A percentile compares a stretch with the other conserved stretches of the same genome.
phyloP scores from a whole-genome alignment of 2,113 vertebrate genomes.

The Procavia capensis region DNA sequence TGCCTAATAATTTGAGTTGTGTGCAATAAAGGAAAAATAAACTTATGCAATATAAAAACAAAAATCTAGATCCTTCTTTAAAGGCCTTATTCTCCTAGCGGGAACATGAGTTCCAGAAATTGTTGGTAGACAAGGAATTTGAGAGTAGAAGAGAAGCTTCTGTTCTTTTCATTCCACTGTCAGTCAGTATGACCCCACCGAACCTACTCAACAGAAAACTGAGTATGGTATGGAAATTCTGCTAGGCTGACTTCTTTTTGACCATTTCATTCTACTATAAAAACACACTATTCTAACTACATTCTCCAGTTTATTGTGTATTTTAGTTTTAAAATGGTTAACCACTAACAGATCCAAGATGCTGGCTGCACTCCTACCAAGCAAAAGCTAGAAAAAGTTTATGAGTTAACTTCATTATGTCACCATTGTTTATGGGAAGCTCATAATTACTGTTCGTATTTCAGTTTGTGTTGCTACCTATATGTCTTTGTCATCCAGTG shows the following conservation, averaged over 20 bases:
- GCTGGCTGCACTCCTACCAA: background rate
- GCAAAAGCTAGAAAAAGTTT: background rate
- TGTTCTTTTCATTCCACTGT: background rate
- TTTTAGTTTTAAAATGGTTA: background rate
- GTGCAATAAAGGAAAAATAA: background rate
- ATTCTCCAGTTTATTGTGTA: background rate
- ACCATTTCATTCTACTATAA: background rate
- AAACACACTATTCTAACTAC: too few species aligned
- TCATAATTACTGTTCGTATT: background rate
- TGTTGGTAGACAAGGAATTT: too few species aligned
- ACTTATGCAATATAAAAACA: background rate
- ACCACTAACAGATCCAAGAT: background rate
- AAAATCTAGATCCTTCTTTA: background rate
- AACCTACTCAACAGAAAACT: background rate
- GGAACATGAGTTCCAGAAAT: background rate
- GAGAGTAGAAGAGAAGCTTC: background rate
- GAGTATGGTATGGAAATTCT: background rate
- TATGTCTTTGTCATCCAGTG: too few species aligned
- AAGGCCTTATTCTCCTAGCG: background rate
- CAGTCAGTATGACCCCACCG: background rate
- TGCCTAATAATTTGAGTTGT: background rate
- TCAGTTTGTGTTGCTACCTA: background rate
- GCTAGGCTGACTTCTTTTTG: background rate
- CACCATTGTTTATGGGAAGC: background rate
- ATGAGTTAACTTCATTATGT: background rate